These are phyloP conservation scores for Eretmochelys imbricata DNA, from an alignment of 2,113 vertebrate genomes.

Conservation along the genomic window DNA sequence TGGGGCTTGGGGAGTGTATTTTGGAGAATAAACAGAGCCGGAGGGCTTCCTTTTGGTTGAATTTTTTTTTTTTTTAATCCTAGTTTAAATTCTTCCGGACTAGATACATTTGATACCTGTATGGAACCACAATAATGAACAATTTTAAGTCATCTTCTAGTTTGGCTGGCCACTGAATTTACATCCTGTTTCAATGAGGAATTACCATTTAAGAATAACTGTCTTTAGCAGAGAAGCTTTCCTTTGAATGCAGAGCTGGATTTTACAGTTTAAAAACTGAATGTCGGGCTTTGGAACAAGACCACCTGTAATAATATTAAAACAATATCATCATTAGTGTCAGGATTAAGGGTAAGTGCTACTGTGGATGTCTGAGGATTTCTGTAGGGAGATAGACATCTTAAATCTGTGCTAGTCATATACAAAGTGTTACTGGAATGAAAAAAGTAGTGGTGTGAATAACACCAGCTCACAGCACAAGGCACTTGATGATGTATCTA, in stretches of 20 bases:
- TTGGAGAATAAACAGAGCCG: conserved; percentile 55
- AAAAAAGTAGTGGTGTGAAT: conserved; percentile 55
- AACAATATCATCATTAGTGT: conserved; percentile 47
- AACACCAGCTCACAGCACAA: conserved; percentile 44
- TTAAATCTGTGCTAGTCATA: conserved; percentile 63
- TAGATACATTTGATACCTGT: conserved; percentile 3
- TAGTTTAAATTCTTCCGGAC: conserved; percentile 37
- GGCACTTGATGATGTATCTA: conserved; percentile 38
- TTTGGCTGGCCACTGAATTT: conserved; percentile 3
- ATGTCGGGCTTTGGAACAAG: conserved; percentile 35
- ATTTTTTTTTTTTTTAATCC: not conserved
- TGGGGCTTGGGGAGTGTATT: conserved; percentile 55
- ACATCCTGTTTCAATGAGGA: conserved; percentile 33
- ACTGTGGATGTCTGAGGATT: conserved; percentile 20
- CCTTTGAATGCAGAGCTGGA: conserved; percentile 10
- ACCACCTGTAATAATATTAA: conserved; percentile 48
- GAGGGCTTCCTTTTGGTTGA: conserved; percentile 19
- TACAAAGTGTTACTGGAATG: conserved; percentile 44
- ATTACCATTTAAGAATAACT: conserved; percentile 27
- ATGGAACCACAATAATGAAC: conserved; percentile 8
- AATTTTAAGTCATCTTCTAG: not conserved
- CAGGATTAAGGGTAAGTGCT: conserved; percentile 52
- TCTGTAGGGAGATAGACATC: conserved; percentile 28
- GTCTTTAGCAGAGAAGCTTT: not conserved
- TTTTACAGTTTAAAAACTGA: conserved; percentile 51